Conservation (phyloP, 2,113 vertebrate species). For the Corythornis vintsioides region DNA sequence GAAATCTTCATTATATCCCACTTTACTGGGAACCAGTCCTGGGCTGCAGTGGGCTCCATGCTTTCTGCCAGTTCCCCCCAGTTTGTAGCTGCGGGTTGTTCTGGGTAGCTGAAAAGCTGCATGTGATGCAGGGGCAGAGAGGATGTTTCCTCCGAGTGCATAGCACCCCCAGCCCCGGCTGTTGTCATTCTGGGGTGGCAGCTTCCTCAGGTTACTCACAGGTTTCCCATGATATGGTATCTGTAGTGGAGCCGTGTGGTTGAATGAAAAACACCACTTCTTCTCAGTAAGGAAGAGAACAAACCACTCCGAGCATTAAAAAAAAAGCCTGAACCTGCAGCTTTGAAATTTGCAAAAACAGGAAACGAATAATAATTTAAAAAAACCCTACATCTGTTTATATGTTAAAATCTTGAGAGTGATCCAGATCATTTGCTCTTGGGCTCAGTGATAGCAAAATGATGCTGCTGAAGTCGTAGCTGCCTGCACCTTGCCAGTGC, state of each 20-base stretch:
- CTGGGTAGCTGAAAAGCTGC: not conserved
- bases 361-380: not conserved
- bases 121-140: not conserved
- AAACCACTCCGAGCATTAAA: not conserved
- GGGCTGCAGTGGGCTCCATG: rapidly evolving
- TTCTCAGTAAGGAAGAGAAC: not conserved
- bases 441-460: not conserved
- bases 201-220: not conserved
- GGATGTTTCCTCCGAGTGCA: not conserved
- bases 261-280: not conserved
- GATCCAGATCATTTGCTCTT: rapidly evolving
- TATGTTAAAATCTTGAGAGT: not conserved
- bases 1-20: not conserved
- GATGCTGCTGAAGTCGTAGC: not conserved
- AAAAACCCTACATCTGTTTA: not conserved
- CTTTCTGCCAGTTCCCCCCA: not conserved
- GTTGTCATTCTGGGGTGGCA: rapidly evolving
- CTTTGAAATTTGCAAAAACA: not conserved
- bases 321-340: not conserved
- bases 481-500: not conserved
- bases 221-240: not conserved
- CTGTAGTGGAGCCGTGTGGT: not conserved
- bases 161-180: not conserved
- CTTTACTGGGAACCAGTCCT: not conserved
- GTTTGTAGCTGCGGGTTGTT: not conserved